phyloP scores from a whole-genome alignment of 2,888 invertebrate genomes.

The Xiphydria camelus region DNA sequence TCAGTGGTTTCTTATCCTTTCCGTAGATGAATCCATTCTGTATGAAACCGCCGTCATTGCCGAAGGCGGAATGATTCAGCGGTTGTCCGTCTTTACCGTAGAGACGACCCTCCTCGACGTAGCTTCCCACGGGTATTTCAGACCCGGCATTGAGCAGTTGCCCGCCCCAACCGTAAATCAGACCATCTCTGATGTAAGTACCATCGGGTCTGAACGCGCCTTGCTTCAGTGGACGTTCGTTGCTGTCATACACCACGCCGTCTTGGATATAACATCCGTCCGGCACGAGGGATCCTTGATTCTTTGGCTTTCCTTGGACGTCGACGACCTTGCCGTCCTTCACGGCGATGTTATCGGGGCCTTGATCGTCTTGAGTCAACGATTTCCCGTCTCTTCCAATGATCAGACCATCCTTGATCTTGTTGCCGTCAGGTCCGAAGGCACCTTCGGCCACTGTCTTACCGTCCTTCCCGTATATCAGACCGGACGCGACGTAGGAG shows the following conservation, averaged over 20 bases:
- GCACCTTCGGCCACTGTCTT: constrained; percentile 41
- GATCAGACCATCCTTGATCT: constrained; percentile 48
- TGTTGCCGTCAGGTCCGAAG: constrained; percentile 50
- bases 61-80: constrained; percentile 48
- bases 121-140: constrained; percentile 42
- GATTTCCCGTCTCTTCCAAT: constrained; percentile 47
- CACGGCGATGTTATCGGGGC: constrained; percentile 45
- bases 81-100: constrained; percentile 47
- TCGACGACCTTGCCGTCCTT: constrained; percentile 50
- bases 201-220: constrained; percentile 50
- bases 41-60: constrained; percentile 44
- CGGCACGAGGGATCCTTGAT: constrained; percentile 45
- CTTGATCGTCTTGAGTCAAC: constrained; percentile 48
- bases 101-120: constrained; percentile 46
- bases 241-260: constrained; percentile 45
- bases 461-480: constrained; percentile 46
- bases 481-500: constrained; percentile 45
- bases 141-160: constrained; percentile 46
- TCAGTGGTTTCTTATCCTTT: constrained; percentile 42
- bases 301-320: constrained; percentile 40
- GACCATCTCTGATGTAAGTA: constrained; percentile 48
- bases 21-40: constrained; percentile 49
- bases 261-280: constrained; percentile 50
- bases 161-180: constrained; percentile 51
- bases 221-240: constrained; percentile 43